Evolutionary conservation across 1,140 invertebrate species (phyloP).

Genomic region (Drosophila ogumai): DNA sequence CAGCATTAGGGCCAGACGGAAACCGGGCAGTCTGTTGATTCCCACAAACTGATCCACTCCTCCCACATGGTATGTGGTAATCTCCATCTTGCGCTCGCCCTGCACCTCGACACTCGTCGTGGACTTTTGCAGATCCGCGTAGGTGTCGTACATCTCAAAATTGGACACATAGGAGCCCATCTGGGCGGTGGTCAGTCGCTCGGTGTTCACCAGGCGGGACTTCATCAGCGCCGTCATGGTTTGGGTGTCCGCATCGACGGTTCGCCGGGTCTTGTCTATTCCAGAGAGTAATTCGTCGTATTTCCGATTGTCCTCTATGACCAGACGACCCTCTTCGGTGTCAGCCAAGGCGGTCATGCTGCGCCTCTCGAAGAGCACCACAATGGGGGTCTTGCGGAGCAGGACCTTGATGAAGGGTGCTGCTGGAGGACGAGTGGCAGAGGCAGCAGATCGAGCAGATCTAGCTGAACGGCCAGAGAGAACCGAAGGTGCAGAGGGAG

Average conservation of each 20-base stretch:
- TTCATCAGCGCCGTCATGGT: constrained; percentile 87
- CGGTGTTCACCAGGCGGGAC: constrained; percentile 87
- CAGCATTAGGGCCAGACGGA: constrained; percentile 87
- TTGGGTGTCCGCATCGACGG: constrained; percentile 88
- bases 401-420: constrained; percentile 86
- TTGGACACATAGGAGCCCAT: constrained; percentile 88
- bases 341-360: constrained; percentile 87
- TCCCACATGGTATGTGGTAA: constrained; percentile 79
- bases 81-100: constrained; percentile 81
- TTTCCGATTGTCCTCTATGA: constrained; percentile 87
- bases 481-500: constrained; percentile 8
- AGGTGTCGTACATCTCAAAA: constrained; percentile 91
- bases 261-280: constrained; percentile 88
- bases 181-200: constrained; percentile 86
- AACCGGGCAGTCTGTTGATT: constrained; percentile 85
- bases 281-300: constrained; percentile 88
- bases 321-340: constrained; percentile 86
- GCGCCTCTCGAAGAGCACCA: constrained; percentile 88
- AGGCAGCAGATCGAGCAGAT: constrained; percentile 6
- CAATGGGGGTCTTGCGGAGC: constrained; percentile 88
- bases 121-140: constrained; percentile 84
- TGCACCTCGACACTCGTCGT: constrained; percentile 83
- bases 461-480: constrained; percentile 1
- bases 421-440: constrained; percentile 19
- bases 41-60: constrained; percentile 73